Evolutionary conservation across 1,140 invertebrate genomes (phyloP), one percentile per base, ranked within the genome.

Genomic region (Ceratina calcarata): DNA sequence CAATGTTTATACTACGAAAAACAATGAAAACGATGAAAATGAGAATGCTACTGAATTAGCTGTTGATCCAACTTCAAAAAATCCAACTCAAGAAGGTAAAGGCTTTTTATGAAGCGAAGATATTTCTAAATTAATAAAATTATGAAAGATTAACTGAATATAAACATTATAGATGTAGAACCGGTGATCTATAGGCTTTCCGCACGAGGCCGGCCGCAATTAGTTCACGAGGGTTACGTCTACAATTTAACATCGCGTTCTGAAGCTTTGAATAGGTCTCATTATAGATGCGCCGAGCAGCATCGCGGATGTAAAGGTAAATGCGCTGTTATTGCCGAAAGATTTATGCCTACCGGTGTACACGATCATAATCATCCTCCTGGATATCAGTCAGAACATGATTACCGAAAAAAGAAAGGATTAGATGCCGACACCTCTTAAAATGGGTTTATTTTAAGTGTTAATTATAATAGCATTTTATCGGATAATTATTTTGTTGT

Each of bases 291-390:
- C 45, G 89, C 88, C 0, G 88, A 89, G 49, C 89, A 90, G 16
- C 89, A 90, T 81, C 87, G 89, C 13, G 89, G 89, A 55, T 90
- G 89, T 68, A 86, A 87, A n/a, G 89, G 89, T 64, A 90, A 90
- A 84, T 90, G 89, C 24, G 88, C 89, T 0, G 89, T 90, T n/a
- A 90, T 90, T 20, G 86, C 88, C 0, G 89, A 90, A 55, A 86
- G 84, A 32, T 90, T 90, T 55, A 90, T 90, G 88, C 89, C 89
- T 12, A 90, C 89, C 3, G 89, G 89, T 57, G 89, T 90, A 24
- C 75, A 82, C 15, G 82, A 90, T 58, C 89, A 90, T 61, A 90
- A 90, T 82, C 89, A 90, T 82, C 74, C 79, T 16, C 89, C 89
- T 16, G 88, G 86, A 58, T 90, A 90, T 79, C 86, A 88, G 60